These are phyloP conservation scores for Porites cylindrica DNA, from an alignment of 92 coral and sea anemone genomes.

Conservation along the genomic window DNA sequence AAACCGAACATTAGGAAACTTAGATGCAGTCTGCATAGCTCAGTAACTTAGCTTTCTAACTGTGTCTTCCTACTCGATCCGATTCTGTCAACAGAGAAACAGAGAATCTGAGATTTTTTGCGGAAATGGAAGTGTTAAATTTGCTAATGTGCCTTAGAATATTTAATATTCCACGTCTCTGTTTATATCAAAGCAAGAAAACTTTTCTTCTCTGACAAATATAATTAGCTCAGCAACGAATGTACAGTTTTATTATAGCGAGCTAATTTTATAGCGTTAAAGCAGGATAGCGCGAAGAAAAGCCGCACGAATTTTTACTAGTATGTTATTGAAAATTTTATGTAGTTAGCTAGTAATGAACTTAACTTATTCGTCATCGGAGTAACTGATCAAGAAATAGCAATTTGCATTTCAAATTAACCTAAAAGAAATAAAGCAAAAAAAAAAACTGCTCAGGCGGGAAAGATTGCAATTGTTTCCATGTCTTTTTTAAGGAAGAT, in stretches of 20 bases:
- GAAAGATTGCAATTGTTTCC: not conserved
- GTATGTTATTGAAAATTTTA: not conserved
- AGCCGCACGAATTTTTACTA: not conserved
- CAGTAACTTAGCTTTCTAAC: too few relatives aligned
- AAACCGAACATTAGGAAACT: not conserved
- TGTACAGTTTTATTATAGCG: not conserved
- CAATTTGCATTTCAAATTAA: not conserved
- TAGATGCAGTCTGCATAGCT: not conserved
- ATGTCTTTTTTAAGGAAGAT: too few relatives aligned
- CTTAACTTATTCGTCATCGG: not conserved
- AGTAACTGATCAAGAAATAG: not conserved
- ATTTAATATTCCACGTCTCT: conserved; percentile 27
- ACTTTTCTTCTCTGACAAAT: not conserved
- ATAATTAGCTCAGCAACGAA: not conserved
- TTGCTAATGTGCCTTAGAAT: conserved; percentile 30
- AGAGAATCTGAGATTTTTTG: not conserved
- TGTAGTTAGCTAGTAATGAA: not conserved
- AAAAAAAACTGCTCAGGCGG: not conserved
- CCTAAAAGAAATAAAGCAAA: not conserved
- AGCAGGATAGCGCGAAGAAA: not conserved
- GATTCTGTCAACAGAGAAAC: too few relatives aligned
- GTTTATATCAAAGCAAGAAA: not conserved
- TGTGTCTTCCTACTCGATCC: too few relatives aligned
- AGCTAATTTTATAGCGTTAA: not conserved
- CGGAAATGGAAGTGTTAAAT: not conserved